A percentile compares a stretch with the other conserved stretches of the same genome.
Conservation (phyloP, 2,888 invertebrate genomes). For the Yponomeuta malinellus region DNA sequence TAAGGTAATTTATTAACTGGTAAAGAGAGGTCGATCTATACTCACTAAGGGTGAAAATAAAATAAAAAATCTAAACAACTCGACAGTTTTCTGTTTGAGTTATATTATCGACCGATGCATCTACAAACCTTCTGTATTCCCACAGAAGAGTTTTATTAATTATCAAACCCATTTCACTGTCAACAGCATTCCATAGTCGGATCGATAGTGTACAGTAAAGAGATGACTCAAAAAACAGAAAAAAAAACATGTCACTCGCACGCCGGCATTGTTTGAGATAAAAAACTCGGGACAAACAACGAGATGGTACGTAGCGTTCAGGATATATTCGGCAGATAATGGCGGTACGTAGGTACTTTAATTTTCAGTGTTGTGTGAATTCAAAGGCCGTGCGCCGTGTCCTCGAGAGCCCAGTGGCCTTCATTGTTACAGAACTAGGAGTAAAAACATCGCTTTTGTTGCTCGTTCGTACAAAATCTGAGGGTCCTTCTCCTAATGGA, state of each 20-base stretch:
- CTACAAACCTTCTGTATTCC: constrained; percentile 14
- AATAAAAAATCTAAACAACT: not conserved
- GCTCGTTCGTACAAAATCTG: constrained; percentile 41
- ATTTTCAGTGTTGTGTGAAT: constrained; percentile 73
- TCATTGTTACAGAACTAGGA: constrained; percentile 47
- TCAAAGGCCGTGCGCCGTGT: constrained; percentile 56
- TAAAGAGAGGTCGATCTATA: too few relatives aligned
- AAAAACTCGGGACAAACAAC: constrained; percentile 45
- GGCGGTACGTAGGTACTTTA: constrained; percentile 60
- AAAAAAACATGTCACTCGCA: constrained; percentile 33
- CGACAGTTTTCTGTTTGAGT: not conserved
- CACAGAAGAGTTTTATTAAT: constrained; percentile 65
- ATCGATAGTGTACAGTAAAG: constrained; percentile 52
- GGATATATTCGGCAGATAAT: constrained; percentile 33
- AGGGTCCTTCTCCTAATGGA: constrained; percentile 24
- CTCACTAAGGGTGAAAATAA: too few relatives aligned
- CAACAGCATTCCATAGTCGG: constrained; percentile 58
- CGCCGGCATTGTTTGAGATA: constrained; percentile 54
- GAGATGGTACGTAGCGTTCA: constrained; percentile 5
- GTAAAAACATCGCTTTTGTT: constrained; percentile 56
- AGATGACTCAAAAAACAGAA: constrained; percentile 39
- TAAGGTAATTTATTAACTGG: too few relatives aligned
- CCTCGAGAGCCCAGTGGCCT: constrained; percentile 48
- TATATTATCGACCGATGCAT: constrained; percentile 1
- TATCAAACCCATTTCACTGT: constrained; percentile 72